Evolutionary conservation across 2,113 vertebrate genomes (phyloP).

Genomic region (Polypterus bichir): DNA sequence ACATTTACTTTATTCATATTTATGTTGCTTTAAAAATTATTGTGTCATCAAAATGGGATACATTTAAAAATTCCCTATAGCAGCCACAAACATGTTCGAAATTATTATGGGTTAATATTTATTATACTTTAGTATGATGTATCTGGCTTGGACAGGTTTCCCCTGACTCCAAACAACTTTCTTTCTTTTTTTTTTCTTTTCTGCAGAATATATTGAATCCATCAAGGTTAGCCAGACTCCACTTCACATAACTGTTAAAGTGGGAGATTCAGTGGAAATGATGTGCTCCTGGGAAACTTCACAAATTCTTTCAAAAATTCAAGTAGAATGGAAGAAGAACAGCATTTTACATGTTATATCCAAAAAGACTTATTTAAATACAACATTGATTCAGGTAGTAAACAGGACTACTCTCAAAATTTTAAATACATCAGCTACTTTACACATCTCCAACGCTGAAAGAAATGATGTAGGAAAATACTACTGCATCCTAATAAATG

Average conservation of each 20-base stretch:
- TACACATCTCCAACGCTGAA: background rate
- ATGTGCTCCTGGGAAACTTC: background rate
- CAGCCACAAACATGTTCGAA: too few species aligned
- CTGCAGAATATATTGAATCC: too few species aligned
- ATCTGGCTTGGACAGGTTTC: too few species aligned
- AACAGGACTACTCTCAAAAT: background rate
- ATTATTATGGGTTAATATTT: too few species aligned
- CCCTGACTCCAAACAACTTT: too few species aligned
- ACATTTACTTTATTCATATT: too few species aligned
- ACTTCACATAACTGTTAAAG: background rate
- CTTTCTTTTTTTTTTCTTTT: too few species aligned
- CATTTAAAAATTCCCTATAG: too few species aligned
- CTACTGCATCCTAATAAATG: background rate
- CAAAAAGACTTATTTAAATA: background rate
- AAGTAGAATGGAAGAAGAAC: conserved; percentile 2
- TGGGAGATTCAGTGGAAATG: background rate
- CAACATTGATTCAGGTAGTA: background rate
- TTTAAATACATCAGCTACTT: background rate
- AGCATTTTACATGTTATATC: background rate
- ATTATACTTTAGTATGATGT: too few species aligned
- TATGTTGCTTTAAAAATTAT: too few species aligned
- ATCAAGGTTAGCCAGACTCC: conserved; percentile 3
- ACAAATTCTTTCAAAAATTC: background rate
- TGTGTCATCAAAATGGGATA: too few species aligned
- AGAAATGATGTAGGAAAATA: background rate